Evolutionary conservation across 2,113 vertebrate species (phyloP).

Genomic region (Myotis yumanensis): DNA sequence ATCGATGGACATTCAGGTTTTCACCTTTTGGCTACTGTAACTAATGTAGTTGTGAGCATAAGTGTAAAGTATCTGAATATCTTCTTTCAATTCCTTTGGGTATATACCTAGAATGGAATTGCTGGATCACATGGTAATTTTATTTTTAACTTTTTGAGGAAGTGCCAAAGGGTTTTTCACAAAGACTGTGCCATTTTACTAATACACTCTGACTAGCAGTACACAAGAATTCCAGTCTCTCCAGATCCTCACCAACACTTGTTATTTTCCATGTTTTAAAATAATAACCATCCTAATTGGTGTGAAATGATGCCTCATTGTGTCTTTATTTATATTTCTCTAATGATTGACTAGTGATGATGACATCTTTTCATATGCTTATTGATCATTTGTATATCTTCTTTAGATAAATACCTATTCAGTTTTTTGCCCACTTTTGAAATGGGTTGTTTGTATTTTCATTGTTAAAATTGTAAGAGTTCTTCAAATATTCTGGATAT

Average conservation of each 20-base stretch:
- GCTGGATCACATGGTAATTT: not conserved
- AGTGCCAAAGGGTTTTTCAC: not conserved
- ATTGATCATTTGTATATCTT: not conserved
- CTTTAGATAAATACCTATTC: not conserved
- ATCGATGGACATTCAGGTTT: not conserved
- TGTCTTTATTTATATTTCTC: not conserved
- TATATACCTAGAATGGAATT: not conserved
- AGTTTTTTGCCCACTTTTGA: not conserved
- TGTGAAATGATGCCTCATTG: not conserved
- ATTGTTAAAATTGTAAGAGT: not conserved
- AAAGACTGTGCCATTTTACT: not conserved
- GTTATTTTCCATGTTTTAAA: not conserved
- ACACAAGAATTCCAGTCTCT: not conserved
- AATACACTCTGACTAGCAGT: not conserved
- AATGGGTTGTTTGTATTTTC: not conserved
- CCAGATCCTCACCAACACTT: not conserved
- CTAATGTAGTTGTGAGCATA: not conserved
- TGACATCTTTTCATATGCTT: not conserved
- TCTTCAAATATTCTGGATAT: not conserved
- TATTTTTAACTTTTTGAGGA: slow-evolving; percentile 23
- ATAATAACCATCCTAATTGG: not conserved
- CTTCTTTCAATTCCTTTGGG: not conserved
- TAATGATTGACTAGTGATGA: not conserved
- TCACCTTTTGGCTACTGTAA: not conserved
- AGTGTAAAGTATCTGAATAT: not conserved